These are phyloP conservation scores for Microtus montanus DNA, from an alignment of 2,113 vertebrate genomes.

Conservation along the genomic window DNA sequence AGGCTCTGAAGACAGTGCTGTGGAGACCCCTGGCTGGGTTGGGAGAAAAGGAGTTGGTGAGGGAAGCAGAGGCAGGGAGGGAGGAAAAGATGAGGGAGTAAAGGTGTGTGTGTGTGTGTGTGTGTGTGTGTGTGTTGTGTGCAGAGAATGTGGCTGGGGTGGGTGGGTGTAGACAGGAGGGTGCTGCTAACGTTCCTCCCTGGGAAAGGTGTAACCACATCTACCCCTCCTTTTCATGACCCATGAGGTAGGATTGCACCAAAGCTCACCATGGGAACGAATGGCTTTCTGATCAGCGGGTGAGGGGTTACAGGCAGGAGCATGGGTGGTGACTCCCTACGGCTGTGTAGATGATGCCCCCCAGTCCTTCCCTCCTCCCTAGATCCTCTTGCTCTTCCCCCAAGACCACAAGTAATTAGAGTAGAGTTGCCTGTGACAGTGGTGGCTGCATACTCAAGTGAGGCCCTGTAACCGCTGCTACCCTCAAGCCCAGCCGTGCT, in stretches of 20 bases:
- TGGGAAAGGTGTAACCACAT: background rate
- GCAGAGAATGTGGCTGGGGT: background rate
- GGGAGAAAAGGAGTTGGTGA: background rate
- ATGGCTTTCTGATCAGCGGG: background rate
- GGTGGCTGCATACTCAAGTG: background rate
- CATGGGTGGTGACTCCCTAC: background rate
- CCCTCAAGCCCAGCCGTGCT: background rate
- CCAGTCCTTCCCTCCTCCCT: background rate
- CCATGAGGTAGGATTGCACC: background rate
- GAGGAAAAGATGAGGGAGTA: background rate
- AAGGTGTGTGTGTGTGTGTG: background rate
- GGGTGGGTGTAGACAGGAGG: background rate
- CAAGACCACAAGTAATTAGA: background rate
- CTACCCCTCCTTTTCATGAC: background rate
- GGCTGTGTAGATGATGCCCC: background rate
- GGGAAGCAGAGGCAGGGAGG: too few species aligned
- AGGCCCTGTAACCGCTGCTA: background rate
- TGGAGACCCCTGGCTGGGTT: background rate
- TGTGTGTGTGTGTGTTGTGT: background rate
- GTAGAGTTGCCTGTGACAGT: too few species aligned
- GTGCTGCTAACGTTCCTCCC: background rate
- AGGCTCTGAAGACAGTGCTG: too few species aligned
- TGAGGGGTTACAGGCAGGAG: too few species aligned
- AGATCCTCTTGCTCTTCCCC: background rate
- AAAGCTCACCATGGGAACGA: background rate